These are phyloP conservation scores for Anhinga rufa DNA, from an alignment of 2,113 vertebrate genomes.

Conservation along the genomic window DNA sequence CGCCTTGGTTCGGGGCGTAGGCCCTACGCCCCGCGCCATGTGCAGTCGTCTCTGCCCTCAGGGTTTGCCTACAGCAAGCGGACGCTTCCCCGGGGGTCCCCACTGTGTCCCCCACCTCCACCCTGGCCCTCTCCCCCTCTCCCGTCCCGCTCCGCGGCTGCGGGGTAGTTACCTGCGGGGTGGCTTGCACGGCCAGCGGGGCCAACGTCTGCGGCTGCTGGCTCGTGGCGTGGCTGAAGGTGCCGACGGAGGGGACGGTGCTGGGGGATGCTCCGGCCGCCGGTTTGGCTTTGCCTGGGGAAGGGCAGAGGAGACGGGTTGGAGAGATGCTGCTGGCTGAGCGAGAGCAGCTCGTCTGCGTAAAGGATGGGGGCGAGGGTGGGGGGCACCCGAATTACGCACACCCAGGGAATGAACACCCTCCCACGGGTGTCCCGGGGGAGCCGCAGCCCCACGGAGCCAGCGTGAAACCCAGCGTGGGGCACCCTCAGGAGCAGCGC, in stretches of 20 bases:
- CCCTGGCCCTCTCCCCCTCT: background rate
- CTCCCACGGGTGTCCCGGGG: background rate
- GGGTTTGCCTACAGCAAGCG: background rate
- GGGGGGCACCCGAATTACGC: background rate
- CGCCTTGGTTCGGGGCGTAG: background rate
- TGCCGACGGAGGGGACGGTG: conserved; percentile 16
- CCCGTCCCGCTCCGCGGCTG: background rate
- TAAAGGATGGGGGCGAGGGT: background rate
- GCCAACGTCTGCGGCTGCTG: conserved; percentile 65
- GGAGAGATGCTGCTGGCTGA: background rate
- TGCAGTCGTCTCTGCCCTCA: background rate
- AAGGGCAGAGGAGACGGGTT: background rate
- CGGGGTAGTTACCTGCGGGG: conserved; percentile 71
- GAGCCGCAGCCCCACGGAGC: background rate
- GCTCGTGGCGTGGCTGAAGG: conserved; percentile 61
- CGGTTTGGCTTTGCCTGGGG: conserved; percentile 58
- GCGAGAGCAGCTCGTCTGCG: background rate
- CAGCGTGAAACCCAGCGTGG: background rate
- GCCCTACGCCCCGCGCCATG: background rate
- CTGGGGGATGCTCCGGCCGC: conserved; percentile 11
- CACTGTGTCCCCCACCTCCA: too few species aligned
- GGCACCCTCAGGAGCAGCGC: background rate
- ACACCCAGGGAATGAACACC: background rate
- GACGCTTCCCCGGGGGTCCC: background rate
- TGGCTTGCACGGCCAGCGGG: conserved; percentile 63